Evolutionary conservation across 1,140 invertebrate genomes (phyloP).

Genomic region (Procambarus virginalis): DNA sequence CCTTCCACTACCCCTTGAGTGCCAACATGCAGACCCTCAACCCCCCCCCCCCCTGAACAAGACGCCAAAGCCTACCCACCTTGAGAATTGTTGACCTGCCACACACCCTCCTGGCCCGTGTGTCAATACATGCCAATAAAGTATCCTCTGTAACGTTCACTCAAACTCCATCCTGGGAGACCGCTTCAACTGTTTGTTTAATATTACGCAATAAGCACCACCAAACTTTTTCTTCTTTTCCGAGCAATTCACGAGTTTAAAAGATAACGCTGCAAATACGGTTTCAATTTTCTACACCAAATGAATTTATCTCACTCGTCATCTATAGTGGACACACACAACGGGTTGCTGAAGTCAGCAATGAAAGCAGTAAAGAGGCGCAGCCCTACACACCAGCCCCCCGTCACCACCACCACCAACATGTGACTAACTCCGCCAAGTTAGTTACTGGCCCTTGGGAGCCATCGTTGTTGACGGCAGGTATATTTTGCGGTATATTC

Average conservation of each 20-base stretch:
- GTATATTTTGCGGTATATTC: background rate
- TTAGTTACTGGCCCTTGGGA: constrained; percentile 42
- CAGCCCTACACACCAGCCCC: background rate
- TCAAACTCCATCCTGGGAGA: too few species aligned
- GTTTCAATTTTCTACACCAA: too few species aligned
- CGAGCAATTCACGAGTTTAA: background rate
- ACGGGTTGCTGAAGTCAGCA: background rate
- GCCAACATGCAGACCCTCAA: too few species aligned
- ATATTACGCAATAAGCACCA: background rate
- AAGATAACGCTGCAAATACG: too few species aligned
- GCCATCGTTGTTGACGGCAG: background rate
- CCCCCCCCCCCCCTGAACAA: background rate
- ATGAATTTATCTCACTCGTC: background rate
- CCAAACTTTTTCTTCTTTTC: background rate
- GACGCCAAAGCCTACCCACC: background rate
- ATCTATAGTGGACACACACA: background rate
- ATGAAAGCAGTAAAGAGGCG: background rate
- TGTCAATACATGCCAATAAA: background rate
- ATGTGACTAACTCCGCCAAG: constrained; percentile 30
- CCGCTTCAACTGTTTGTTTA: too few species aligned
- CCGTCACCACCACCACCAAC: constrained; percentile 14
- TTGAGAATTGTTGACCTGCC: background rate
- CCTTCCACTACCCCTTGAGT: background rate
- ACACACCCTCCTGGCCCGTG: background rate
- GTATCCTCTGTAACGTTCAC: too few species aligned